Base-by-base conservation (phyloP, 2,113 vertebrate genomes). In the Cyprinodon variegatus region DNA sequence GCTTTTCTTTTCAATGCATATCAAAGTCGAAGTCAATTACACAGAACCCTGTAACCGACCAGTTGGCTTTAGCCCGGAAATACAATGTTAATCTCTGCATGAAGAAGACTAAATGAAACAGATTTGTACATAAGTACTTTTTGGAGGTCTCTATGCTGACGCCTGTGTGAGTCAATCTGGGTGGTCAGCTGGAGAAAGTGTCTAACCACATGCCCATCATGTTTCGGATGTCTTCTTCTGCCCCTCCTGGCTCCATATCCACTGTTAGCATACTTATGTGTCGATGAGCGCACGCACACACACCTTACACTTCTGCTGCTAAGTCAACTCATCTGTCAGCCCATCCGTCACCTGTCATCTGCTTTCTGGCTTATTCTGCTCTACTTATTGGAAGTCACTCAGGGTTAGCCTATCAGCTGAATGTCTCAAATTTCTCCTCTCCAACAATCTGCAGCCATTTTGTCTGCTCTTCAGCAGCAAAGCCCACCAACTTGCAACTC, bases 121-220 rank as follows among this genome's bases (percentile, higher is more conserved):
- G 57, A 70, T 79, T 45, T 64, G 41, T 46, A 53, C 61, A 83
- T 65, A 78, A 67, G 69, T 63, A 68, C 70, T 39, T 22, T 20
- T 77, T 78, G 83, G 82, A 90, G 86, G 76, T 85, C 84, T 81
- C 65, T 60, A 66, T n/a, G 70, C 75, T 83, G 86, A 78, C 46
- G 79, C 69, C 72, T 80, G 83, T 67, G 70, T 76, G 78, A 68
- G 75, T 74, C 81, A 70, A 39, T 87, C 77, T 91, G 91, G 88
- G 91, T 88, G 89, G 89, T 90, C 90, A 89, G 85, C 77, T 74
- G 80, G 64, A 61, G 80, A 88, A 79, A 82, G 74, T 72, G 79
- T 83, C 85, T 79, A 77, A 79, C 86, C 74, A 76, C 88, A 90
- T 92, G 83, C 86, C 77, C 81, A 0, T 88, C 90, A 81, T 91